Evolutionary conservation across 2,888 invertebrate genomes (phyloP).

Genomic region (Oscheius sp.): DNA sequence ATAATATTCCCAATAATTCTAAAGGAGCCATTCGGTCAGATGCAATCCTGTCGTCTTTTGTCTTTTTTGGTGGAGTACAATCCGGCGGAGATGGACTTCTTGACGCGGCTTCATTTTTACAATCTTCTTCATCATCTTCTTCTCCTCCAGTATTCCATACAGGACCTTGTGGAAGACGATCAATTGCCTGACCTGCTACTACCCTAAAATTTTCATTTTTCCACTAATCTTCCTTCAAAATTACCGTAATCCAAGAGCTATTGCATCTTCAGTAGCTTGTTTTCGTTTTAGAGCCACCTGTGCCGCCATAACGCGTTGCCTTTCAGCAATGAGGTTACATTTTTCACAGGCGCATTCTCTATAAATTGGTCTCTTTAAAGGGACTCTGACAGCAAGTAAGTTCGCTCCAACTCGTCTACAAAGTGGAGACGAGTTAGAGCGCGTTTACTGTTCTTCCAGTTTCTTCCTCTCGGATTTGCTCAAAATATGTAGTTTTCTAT

Average conservation of each 20-base stretch:
- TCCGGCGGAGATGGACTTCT: constrained; percentile 32
- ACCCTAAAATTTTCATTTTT: constrained; percentile 46
- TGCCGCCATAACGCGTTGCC: constrained; percentile 97
- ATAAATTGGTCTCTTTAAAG: constrained; percentile 36
- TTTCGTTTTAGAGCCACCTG: constrained; percentile 77
- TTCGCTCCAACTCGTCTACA: too few species aligned
- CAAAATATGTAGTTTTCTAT: too few species aligned
- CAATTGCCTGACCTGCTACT: constrained; percentile 78
- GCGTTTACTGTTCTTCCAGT: too few species aligned
- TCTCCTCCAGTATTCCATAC: constrained; percentile 79
- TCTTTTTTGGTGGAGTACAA: constrained; percentile 33
- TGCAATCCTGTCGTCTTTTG: constrained; percentile 28
- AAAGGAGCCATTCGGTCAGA: constrained; percentile 76
- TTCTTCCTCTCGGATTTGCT: too few species aligned
- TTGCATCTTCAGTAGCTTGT: constrained; percentile 72
- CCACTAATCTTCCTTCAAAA: too few species aligned
- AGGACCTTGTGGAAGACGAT: constrained; percentile 84
- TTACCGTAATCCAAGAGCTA: constrained; percentile 68
- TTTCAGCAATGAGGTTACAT: constrained; percentile 95
- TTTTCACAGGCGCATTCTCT: constrained; percentile 96
- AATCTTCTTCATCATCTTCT: constrained; percentile 52
- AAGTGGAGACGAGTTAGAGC: too few species aligned
- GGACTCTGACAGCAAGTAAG: too few species aligned
- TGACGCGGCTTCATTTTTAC: constrained; percentile 16
- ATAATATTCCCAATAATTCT: constrained; percentile 88